phyloP scores from a whole-genome alignment of 1,140 invertebrate genomes.

The Leptinotarsa defecta region DNA sequence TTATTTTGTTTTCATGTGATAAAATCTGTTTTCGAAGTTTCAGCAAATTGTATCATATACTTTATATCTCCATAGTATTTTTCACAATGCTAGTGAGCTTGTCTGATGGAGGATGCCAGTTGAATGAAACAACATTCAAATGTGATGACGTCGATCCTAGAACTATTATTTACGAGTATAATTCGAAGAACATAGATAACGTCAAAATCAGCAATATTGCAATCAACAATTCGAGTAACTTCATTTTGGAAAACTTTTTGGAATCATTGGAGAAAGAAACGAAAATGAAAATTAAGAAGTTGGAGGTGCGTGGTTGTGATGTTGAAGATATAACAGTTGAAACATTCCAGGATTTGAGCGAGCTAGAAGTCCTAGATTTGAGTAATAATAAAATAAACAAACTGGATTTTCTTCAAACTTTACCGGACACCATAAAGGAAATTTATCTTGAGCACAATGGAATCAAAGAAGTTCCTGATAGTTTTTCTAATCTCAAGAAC shows the following conservation, averaged over 20 bases:
- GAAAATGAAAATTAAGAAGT: not conserved
- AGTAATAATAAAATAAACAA: slow-evolving; percentile 12
- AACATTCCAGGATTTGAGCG: not conserved
- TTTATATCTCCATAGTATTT: too few species aligned
- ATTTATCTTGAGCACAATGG: slow-evolving; percentile 8
- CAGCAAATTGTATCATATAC: too few species aligned
- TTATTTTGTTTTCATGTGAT: too few species aligned
- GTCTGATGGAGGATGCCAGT: not conserved
- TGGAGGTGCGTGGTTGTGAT: slow-evolving; percentile 3
- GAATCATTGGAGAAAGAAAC: not conserved
- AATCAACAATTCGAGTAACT: not conserved
- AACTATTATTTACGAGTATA: slow-evolving; percentile 19
- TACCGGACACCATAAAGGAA: slow-evolving; percentile 7
- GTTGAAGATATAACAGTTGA: not conserved
- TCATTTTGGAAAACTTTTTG: not conserved
- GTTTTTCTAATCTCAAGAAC: not conserved
- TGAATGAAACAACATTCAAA: not conserved
- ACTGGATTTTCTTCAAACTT: not conserved
- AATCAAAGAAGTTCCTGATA: not conserved
- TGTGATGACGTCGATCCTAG: not conserved
- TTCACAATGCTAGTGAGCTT: not conserved
- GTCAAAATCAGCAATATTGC: not conserved
- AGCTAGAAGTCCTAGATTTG: slow-evolving; percentile 6
- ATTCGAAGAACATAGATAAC: slow-evolving; percentile 11
- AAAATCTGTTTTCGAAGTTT: too few species aligned